Evolutionary conservation across 1,140 invertebrate species (phyloP), one percentile per base, ranked within the genome.

Genomic region (Megalonaias nervosa): DNA sequence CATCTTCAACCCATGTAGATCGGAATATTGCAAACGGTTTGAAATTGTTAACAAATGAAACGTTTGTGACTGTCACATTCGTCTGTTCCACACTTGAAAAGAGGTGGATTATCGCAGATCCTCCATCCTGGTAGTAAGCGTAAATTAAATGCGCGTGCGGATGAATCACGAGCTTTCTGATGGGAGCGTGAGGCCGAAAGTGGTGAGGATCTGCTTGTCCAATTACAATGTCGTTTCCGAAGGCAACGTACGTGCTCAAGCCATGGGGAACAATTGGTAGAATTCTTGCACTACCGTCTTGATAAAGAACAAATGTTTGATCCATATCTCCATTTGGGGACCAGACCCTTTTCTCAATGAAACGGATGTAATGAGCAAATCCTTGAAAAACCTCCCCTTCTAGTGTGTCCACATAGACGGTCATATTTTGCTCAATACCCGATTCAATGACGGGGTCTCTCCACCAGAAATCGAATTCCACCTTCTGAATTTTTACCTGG

Each of bases 1-100:
- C 58, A 71, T 71, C 69, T n/a, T 71, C 69, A 55, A 71, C 69
- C 69, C 69, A 71, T 31, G 58, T 71, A 57, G 69, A 71, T 31
- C 69, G 38, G 21, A 71, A 59, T n/a, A 71, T 59, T 17, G 55
- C 55, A 59, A 71, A 71, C 12, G 69, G 69, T 21, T 17, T 71
- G 12, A 19, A 19, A 31, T 55, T 26, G 14, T 59, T 19, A 15
- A 31, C 69, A 21, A 58, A 71, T 23, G 69, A 57, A 59, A 59
- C 55, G 21, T 71, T 23, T 59, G 55, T 59, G 19, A 71, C 16
- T 57, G 55, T 56, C 12, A 71, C 55, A 71, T 58, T 71, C n/a
- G 69, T 71, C 38, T 57, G 21, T 13, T 56, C 17, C 19, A 71
- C n/a, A n/a, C 58, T 55, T 19, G n/a, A 23, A 71, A 57, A 58